phyloP scores from a whole-genome alignment of 2,888 invertebrate species.

The Campoletis raptor region DNA sequence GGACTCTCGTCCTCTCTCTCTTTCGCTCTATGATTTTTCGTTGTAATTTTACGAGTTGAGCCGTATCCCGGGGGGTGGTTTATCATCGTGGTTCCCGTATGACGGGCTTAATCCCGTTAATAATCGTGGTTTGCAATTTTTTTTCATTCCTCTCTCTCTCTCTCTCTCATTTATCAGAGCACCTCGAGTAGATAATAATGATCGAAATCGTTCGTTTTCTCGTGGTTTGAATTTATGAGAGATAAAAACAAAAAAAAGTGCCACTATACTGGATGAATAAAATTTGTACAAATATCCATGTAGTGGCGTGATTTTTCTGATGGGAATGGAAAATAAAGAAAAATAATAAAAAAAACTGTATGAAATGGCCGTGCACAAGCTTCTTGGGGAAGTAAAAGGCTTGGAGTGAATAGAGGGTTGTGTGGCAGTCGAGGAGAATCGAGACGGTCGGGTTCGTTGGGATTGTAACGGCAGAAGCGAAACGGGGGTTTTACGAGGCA shows the following conservation, averaged over 20 bases:
- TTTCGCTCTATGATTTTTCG: constrained; percentile 62
- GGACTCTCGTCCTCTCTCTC: constrained; percentile 22
- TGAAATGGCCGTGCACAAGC: constrained; percentile 55
- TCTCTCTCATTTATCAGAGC: not conserved
- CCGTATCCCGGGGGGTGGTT: constrained; percentile 59
- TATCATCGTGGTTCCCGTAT: constrained; percentile 58
- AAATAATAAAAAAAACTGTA: constrained; percentile 44
- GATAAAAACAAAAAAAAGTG: constrained; percentile 16
- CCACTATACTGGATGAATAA: constrained; percentile 50
- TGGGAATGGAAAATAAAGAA: constrained; percentile 5
- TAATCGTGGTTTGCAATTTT: constrained; percentile 60
- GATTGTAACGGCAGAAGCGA: constrained; percentile 76
- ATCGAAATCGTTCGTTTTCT: constrained; percentile 41
- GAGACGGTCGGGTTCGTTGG: constrained; percentile 68
- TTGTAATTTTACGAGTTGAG: constrained; percentile 67
- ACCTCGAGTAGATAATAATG: constrained; percentile 37
- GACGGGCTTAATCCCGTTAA: constrained; percentile 67
- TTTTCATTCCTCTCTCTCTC: constrained; percentile 23
- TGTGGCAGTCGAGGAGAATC: constrained; percentile 59
- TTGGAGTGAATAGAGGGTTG: constrained; percentile 54
- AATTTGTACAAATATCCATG: constrained; percentile 39
- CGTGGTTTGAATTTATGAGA: constrained; percentile 15
- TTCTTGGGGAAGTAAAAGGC: constrained; percentile 66
- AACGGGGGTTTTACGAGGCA: constrained; percentile 84
- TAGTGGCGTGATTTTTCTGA: not conserved